These are phyloP conservation scores for Tetanocera ferruginea DNA, from an alignment of 2,888 invertebrate species.

Conservation along the genomic window DNA sequence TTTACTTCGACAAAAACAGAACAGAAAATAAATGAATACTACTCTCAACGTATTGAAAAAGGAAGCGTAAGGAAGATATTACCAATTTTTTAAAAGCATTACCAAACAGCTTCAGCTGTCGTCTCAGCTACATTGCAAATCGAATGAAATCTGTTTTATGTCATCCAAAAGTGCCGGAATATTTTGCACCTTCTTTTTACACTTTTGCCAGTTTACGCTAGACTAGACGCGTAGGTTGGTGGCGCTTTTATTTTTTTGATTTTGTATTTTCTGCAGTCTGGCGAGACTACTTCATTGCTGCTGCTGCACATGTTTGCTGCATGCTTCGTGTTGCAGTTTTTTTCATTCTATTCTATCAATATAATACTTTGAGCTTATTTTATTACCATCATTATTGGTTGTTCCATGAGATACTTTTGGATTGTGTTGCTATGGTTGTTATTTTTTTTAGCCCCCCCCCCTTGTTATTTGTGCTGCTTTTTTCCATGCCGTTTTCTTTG, in stretches of 20 bases:
- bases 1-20: too few species aligned
- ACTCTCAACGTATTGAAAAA: background rate
- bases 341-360: conserved; percentile 46
- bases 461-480: background rate
- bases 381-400: conserved; percentile 66
- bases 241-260: too few species aligned
- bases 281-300: conserved; percentile 20
- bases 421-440: conserved; percentile 1
- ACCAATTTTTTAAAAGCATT: conserved; percentile 33
- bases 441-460: background rate
- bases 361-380: conserved; percentile 68
- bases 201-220: background rate
- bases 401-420: conserved; percentile 53
- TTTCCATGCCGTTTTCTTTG: conserved; percentile 31
- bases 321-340: background rate
- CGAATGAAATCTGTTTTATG: conserved; percentile 46
- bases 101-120: background rate
- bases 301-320: background rate
- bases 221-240: too few species aligned
- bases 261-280: background rate
- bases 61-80: conserved; percentile 21
- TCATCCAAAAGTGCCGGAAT: conserved; percentile 39
- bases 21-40: background rate
- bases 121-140: conserved; percentile 17
- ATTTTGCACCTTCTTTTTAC: conserved; percentile 31